These are phyloP conservation scores for Picus viridis DNA, from an alignment of 2,797 vertebrate genomes.

Conservation along the genomic window DNA sequence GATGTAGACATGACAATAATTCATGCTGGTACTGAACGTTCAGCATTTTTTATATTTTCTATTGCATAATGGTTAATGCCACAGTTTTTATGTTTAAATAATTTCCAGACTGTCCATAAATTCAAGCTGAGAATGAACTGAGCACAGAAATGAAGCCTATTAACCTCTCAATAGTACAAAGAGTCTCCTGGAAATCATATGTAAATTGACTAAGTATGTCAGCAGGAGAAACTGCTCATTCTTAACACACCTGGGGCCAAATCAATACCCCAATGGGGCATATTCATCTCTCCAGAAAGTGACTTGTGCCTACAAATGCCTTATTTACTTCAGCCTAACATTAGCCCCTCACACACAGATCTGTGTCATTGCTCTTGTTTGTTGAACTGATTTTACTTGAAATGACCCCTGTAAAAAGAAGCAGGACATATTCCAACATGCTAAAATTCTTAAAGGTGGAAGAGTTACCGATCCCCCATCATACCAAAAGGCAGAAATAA, in stretches of 20 bases:
- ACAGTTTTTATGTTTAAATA: neutral
- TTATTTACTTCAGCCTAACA: neutral
- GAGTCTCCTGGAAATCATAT: neutral
- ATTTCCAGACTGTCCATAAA: neutral
- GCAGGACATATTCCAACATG: neutral
- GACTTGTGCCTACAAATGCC: neutral
- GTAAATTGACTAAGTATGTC: neutral
- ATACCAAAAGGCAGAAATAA: neutral
- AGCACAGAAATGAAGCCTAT: neutral
- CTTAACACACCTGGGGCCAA: neutral
- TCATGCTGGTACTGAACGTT: neutral
- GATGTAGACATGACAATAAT: neutral
- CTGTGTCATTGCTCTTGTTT: neutral
- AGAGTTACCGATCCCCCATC: neutral
- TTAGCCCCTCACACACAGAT: neutral
- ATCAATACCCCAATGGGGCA: neutral
- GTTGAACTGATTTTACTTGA: neutral
- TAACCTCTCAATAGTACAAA: neutral
- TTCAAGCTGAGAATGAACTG: neutral
- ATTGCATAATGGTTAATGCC: neutral
- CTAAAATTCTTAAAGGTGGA: neutral
- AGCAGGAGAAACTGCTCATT: neutral
- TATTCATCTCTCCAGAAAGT: neutral
- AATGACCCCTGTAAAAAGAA: neutral
- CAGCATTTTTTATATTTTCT: neutral